Conservation (phyloP, 2,888 invertebrate genomes). For the Caenorhabditis sp. region DNA sequence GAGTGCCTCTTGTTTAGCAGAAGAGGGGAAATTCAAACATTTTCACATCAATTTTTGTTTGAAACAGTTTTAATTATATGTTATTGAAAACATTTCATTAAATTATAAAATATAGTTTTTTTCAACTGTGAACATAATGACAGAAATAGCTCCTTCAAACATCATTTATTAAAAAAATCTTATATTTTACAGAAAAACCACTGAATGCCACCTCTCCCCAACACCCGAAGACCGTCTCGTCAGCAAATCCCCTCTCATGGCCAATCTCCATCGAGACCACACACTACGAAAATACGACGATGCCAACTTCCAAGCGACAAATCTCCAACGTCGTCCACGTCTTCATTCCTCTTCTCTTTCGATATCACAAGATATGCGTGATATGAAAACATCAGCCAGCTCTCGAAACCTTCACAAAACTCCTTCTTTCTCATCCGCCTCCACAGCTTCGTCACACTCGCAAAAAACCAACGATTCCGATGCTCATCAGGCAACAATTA, state of each 20-base stretch:
- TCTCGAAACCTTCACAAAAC: constrained; percentile 13
- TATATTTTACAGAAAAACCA: constrained; percentile 14
- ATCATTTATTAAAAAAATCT: neutral
- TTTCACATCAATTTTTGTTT: no score
- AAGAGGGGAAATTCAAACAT: no score
- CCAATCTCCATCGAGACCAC: constrained; percentile 48
- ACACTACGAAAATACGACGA: constrained; percentile 55
- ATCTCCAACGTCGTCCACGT: constrained; percentile 39
- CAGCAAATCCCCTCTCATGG: constrained; percentile 40
- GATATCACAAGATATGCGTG: constrained; percentile 49
- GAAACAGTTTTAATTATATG: no score
- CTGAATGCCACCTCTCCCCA: constrained; percentile 17
- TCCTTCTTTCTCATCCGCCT: neutral
- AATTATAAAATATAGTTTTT: no score
- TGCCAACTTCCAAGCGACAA: constrained; percentile 38
- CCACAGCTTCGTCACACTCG: neutral
- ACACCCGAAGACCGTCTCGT: constrained; percentile 36
- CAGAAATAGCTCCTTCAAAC: no score
- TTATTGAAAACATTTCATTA: no score
- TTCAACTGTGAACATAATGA: no score
- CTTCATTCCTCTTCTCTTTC: constrained; percentile 51
- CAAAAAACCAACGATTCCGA: no score
- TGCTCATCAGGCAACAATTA: no score
- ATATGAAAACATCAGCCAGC: constrained; percentile 42
- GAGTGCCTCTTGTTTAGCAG: no score